Percentiles rank a stretch among this genome's conserved stretches.
Evolutionary conservation across 2,888 invertebrate species (phyloP).

Genomic region (Odontocolon sp.): DNA sequence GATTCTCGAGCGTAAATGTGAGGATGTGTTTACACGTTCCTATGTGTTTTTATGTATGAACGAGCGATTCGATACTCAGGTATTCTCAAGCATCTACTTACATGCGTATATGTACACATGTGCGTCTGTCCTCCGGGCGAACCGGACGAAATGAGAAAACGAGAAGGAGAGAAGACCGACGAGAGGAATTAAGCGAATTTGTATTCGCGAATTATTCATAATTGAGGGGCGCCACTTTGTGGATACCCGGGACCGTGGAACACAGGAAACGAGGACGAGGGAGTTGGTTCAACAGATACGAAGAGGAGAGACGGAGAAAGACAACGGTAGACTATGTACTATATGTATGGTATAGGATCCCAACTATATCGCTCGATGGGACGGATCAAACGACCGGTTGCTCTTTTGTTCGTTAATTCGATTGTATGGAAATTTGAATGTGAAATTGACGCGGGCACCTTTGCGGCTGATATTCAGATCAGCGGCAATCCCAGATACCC

Average conservation of each 20-base stretch:
- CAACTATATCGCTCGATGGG: slow-evolving; percentile 60
- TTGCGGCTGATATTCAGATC: slow-evolving; percentile 9
- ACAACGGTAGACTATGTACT: slow-evolving; percentile 3
- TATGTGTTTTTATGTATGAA: background rate
- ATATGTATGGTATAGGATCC: slow-evolving; percentile 7
- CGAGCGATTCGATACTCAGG: slow-evolving; percentile 42
- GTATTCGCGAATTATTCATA: slow-evolving; percentile 77
- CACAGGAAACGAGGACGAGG: slow-evolving; percentile 56
- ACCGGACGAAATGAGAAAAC: slow-evolving; percentile 35
- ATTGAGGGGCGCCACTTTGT: slow-evolving; percentile 72
- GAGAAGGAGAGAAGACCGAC: slow-evolving; percentile 41
- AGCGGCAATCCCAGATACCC: slow-evolving; percentile 50
- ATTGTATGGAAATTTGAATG: slow-evolving; percentile 78
- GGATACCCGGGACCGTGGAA: slow-evolving; percentile 53
- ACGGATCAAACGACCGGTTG: slow-evolving; percentile 79
- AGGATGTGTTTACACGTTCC: background rate
- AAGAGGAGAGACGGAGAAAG: background rate
- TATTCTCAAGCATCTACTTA: slow-evolving; percentile 34
- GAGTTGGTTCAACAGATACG: background rate
- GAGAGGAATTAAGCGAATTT: slow-evolving; percentile 75
- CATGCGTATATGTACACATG: slow-evolving; percentile 17
- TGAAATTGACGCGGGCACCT: slow-evolving; percentile 71
- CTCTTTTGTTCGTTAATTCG: slow-evolving; percentile 76
- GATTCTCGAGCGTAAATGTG: background rate
- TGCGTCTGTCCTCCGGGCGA: slow-evolving; percentile 35